A percentile compares a stretch with the other conserved stretches of the same genome.
phyloP scores from a whole-genome alignment of 2,797 vertebrate genomes.

The Rhinogobio ventralis region DNA sequence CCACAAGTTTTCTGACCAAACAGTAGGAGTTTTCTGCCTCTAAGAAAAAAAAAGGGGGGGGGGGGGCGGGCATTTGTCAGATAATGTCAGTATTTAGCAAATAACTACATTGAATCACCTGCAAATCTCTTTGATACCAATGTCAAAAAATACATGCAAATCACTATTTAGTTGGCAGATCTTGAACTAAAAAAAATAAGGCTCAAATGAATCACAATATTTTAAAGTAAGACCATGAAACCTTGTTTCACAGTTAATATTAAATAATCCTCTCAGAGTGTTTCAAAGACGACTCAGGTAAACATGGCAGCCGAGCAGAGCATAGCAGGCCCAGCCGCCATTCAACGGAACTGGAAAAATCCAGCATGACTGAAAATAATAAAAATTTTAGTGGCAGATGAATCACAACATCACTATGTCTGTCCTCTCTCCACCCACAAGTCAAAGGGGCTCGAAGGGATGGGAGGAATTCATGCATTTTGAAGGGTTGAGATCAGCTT shows the following conservation, averaged over 20 bases:
- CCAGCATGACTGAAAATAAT: constrained; percentile 44
- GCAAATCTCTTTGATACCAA: neutral
- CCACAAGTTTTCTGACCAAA: constrained; percentile 39
- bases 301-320: constrained; percentile 56
- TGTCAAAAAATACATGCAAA: neutral
- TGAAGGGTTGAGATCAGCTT: constrained; percentile 17
- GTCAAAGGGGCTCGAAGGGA: constrained; percentile 3
- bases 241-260: neutral
- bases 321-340: neutral
- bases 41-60: neutral
- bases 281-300: constrained; percentile 42
- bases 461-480: constrained; percentile 24
- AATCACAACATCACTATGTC: constrained; percentile 47
- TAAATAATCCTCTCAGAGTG: neutral
- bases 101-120: neutral
- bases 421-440: constrained; percentile 16
- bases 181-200: neutral
- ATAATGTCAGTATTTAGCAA: constrained; percentile 10
- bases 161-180: neutral
- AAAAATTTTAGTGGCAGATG: constrained; percentile 18
- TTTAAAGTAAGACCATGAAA: neutral
- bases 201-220: neutral
- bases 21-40: neutral
- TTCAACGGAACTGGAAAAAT: constrained; percentile 34
- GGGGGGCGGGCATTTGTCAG: no score